These are phyloP conservation scores for Tholera decimalis DNA, from an alignment of 2,888 invertebrate genomes.

Conservation along the genomic window DNA sequence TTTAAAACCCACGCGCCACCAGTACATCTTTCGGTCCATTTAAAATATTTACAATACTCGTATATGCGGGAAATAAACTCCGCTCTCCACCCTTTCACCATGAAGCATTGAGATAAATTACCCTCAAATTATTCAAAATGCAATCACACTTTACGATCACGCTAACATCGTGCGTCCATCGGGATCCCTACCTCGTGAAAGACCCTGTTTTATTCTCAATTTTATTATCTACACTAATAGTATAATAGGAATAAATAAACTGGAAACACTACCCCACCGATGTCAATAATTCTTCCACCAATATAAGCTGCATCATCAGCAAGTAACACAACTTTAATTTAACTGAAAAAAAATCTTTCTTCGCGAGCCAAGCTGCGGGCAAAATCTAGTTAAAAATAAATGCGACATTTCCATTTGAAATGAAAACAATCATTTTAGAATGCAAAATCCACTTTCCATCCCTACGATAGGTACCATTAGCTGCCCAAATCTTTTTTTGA, in stretches of 20 bases:
- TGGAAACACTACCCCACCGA: too few relatives aligned
- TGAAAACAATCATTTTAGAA: neutral
- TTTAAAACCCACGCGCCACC: too few relatives aligned
- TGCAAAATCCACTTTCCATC: neutral
- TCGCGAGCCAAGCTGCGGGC: too few relatives aligned
- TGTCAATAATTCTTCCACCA: too few relatives aligned
- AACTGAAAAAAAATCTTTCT: too few relatives aligned
- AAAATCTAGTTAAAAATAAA: too few relatives aligned
- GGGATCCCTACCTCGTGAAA: constrained; percentile 61
- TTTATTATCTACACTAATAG: too few relatives aligned
- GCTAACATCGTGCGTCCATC: constrained; percentile 11
- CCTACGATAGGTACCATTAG: constrained; percentile 16
- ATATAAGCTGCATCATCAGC: too few relatives aligned
- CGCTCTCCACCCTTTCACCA: neutral
- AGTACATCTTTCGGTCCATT: neutral
- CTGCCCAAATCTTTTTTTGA: constrained; percentile 20
- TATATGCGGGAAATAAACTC: neutral
- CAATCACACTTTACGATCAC: constrained; percentile 34
- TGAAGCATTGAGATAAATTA: constrained; percentile 15
- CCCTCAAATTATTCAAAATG: constrained; percentile 44
- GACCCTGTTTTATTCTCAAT: neutral
- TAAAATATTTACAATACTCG: constrained; percentile 4
- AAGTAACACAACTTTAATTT: too few relatives aligned
- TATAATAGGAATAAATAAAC: too few relatives aligned
- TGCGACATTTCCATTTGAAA: too few relatives aligned